These are phyloP conservation scores for Dermochelys coriacea DNA, from an alignment of 2,797 vertebrate species.

Conservation along the genomic window DNA sequence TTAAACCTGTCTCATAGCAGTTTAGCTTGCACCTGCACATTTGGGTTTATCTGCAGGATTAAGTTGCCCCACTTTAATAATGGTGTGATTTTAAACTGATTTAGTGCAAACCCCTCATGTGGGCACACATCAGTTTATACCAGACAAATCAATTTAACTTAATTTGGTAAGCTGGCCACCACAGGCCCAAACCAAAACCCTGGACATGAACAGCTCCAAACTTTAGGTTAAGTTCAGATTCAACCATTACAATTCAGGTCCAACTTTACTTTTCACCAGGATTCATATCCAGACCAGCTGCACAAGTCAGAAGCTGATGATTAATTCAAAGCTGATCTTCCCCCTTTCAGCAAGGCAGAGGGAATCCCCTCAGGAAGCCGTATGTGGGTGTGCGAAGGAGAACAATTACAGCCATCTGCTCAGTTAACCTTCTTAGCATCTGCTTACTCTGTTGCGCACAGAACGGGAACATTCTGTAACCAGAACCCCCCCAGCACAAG, in stretches of 20 bases:
- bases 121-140: not conserved
- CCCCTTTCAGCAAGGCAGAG: not conserved
- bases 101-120: not conserved
- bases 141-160: not conserved
- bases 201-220: no score
- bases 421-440: slow-evolving; percentile 57
- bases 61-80: not conserved
- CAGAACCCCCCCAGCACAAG: slow-evolving; percentile 37
- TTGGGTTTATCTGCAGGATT: not conserved
- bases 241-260: not conserved
- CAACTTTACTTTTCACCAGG: not conserved
- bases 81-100: not conserved
- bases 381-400: not conserved
- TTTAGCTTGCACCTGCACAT: not conserved
- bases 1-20: not conserved
- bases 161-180: not conserved
- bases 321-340: not conserved
- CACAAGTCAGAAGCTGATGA: not conserved
- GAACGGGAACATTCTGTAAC: slow-evolving; percentile 38
- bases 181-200: not conserved
- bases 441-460: slow-evolving; percentile 47
- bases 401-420: not conserved
- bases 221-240: not conserved
- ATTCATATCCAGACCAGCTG: not conserved
- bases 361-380: not conserved